A percentile compares a stretch with the other conserved stretches of the same genome.
Conservation (phyloP, 1,140 invertebrate genomes). For the Ephestia elutella region DNA sequence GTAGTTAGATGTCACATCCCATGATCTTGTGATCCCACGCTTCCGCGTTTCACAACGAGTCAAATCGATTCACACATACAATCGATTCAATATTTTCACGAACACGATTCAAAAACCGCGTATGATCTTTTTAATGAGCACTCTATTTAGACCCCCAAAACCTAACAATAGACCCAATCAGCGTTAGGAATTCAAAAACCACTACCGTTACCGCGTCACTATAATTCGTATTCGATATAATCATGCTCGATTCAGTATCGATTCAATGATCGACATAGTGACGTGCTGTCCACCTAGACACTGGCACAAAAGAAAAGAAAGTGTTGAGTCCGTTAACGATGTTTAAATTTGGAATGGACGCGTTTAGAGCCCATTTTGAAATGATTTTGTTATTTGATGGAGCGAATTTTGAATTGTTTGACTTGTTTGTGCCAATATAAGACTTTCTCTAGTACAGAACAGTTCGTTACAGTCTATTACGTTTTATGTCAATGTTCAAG, state of each 20-base stretch:
- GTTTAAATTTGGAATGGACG: slow-evolving; percentile 49
- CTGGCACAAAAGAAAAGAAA: slow-evolving; percentile 59
- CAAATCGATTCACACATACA: slow-evolving; percentile 10
- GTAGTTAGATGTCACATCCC: slow-evolving; percentile 1
- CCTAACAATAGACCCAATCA: slow-evolving; percentile 60
- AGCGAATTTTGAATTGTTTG: slow-evolving; percentile 9
- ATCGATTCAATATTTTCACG: slow-evolving; percentile 18
- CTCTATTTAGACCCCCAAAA: slow-evolving; percentile 40
- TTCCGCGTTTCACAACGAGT: slow-evolving; percentile 9
- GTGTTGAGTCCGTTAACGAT: slow-evolving; percentile 54
- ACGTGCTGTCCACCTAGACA: slow-evolving; percentile 39
- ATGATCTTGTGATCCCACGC: slow-evolving; percentile 6
- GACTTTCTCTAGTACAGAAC: neutral
- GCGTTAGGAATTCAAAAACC: slow-evolving; percentile 45
- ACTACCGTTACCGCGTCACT: slow-evolving; percentile 52
- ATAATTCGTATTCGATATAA: slow-evolving; percentile 49
- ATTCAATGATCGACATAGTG: slow-evolving; percentile 56
- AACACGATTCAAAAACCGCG: slow-evolving; percentile 11
- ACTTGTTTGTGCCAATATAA: slow-evolving; percentile 2
- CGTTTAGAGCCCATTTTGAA: slow-evolving; percentile 17
- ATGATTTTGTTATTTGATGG: slow-evolving; percentile 10
- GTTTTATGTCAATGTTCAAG: neutral
- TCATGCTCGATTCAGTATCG: slow-evolving; percentile 55
- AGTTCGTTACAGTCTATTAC: neutral
- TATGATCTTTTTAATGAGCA: slow-evolving; percentile 43